These are phyloP conservation scores for Drosophila bipectinata DNA, from an alignment of 1,140 invertebrate genomes.

Conservation along the genomic window DNA sequence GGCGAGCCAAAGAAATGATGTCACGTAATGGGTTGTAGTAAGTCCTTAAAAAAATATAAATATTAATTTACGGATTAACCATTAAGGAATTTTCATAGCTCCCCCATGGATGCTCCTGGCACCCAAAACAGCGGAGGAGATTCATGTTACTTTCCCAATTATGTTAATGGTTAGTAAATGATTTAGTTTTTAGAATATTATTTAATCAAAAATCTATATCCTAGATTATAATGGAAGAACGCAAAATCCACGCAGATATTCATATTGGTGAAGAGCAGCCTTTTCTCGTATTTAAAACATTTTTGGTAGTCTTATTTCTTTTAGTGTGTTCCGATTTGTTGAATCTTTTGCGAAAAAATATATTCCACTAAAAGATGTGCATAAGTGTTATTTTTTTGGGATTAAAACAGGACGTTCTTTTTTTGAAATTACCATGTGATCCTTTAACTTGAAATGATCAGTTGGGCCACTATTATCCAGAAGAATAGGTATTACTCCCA, in stretches of 20 bases:
- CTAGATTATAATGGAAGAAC: not conserved
- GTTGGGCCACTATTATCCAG: too few relatives aligned
- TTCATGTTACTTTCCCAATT: slow-evolving; percentile 4
- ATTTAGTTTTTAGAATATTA: not conserved
- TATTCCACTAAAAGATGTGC: too few relatives aligned
- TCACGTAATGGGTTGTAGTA: slow-evolving; percentile 55
- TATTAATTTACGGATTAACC: not conserved
- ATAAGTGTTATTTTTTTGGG: too few relatives aligned
- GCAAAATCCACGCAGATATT: not conserved
- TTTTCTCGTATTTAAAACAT: not conserved
- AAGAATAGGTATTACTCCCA: not conserved
- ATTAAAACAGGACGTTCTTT: too few relatives aligned
- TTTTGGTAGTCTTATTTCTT: not conserved
- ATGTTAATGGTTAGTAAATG: not conserved
- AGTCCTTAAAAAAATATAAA: not conserved
- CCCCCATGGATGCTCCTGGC: slow-evolving; percentile 20
- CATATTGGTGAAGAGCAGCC: not conserved
- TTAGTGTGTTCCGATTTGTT: not conserved
- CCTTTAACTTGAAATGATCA: too few relatives aligned
- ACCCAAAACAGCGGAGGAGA: slow-evolving; percentile 23
- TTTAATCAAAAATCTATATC: not conserved
- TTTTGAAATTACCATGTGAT: too few relatives aligned
- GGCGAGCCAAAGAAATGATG: slow-evolving; percentile 33
- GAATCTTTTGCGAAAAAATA: not conserved
- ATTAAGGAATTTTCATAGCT: not conserved